Base-by-base conservation (phyloP, 2,888 invertebrate genomes). In the Lottia gigantea region DNA sequence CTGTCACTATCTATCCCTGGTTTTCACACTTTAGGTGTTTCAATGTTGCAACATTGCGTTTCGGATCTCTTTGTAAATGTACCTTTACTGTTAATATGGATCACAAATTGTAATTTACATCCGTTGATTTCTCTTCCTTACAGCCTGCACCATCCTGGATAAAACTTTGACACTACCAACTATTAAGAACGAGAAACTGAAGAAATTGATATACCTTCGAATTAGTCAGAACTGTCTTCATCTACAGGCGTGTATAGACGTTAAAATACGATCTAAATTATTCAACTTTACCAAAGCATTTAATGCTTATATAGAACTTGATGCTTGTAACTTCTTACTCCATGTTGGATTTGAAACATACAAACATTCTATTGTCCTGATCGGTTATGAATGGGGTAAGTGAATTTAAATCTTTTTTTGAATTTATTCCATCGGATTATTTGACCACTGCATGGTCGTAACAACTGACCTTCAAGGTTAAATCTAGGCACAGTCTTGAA, bases 221-320 rank as follows among this genome's bases (percentile, higher is more conserved):
- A 75, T 82, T 11, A 66, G 76, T 0, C 62, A 74, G 7, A 72
- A 80, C 49, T 82, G 82, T 71, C 75, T 82, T 72, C 66, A 77
- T 14, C 49, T 82, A n/a, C 78, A 80, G 65, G 79, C 78, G 6
- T 82, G 82, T 71, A 62, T 78, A 1, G 80, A 82, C 62, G 49
- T 82, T 11, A 69, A 66, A 16, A 68, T 78, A 12, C 46, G 55
- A 31, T 70, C 74, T 4, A 74, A 74, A 7, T 67, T 46, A 7
- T 63, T 74, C 45, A 70, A 71, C 62, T 49, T 70, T 14, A 68
- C 66, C 8, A 74, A 72, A 67, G 71, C 79, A n/a, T 70, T 79
- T 47, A 67, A 67, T 16, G 78, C 78, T 1, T 80, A 72, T 66
- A 66, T 80, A 11, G 75, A 76, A 19, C 71, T 81, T 1, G 80